Evolutionary conservation across 2,797 vertebrate species (phyloP), one percentile per base, ranked within the genome.

Genomic region (Myripristis jacobus): DNA sequence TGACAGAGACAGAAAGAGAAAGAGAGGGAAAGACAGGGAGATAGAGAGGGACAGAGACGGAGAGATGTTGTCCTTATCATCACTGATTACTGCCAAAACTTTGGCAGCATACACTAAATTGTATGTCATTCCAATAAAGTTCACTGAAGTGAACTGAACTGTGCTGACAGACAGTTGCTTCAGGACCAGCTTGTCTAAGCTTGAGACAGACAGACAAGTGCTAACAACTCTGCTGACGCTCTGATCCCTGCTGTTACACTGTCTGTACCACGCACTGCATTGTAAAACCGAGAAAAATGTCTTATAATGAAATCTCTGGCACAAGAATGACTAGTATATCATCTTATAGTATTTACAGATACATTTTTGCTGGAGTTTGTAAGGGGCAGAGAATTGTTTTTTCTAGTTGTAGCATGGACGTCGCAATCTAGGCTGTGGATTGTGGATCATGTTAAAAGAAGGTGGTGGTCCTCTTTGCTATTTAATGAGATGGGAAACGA

Each of bases 131-230:
- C n/a, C n/a, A n/a, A n/a, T n/a, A n/a, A n/a, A n/a, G n/a, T n/a
- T n/a, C n/a, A n/a, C n/a, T n/a, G n/a, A n/a, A n/a, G n/a, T n/a
- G n/a, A n/a, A n/a, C n/a, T n/a, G n/a, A n/a, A n/a, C n/a, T n/a
- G n/a, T n/a, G n/a, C n/a, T n/a, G 21, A 46, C 21, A n/a, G 22
- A 52, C 18, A 48, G 41, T 19, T 18, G 44, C 34, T 27, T 25
- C 18, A 11, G 27, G 59, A 19, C 21, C 43, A 34, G 18, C 2
- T 7, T 46, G 27, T 50, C 44, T 10, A 31, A 13, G 10, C 5
- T 55, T 55, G 29, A 46, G 18, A 57, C n/a, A 47, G 44, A 47
- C 44, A 24, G 21, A 38, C 36, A 46, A 65, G 43, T 65, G 50
- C 24, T 31, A 41, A 43, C 21, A 25, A 41, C 34, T 19, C 16